A percentile compares a stretch with the other conserved stretches of the same genome.
These are phyloP conservation scores for Tachystola acroxantha DNA, from an alignment of 2,888 invertebrate species.

Conservation along the genomic window DNA sequence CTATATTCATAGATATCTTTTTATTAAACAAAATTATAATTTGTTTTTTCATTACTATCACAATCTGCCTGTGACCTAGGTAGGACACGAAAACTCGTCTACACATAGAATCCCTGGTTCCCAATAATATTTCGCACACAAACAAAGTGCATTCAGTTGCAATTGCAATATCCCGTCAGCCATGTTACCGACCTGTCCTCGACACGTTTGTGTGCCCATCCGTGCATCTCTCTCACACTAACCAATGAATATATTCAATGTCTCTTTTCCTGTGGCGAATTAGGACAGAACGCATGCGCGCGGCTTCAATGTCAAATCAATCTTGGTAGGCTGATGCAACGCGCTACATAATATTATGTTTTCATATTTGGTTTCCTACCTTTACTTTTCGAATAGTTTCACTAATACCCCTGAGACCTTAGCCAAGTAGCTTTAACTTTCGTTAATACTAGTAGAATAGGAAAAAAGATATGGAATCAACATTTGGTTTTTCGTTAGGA, in stretches of 20 bases:
- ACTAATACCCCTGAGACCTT: too few relatives aligned
- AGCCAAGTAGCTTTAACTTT: too few relatives aligned
- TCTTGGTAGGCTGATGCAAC: conserved; percentile 71
- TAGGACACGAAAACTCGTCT: too few relatives aligned
- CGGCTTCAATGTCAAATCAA: conserved; percentile 76
- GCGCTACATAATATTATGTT: conserved; percentile 25
- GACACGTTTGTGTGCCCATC: conserved; percentile 32
- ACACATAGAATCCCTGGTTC: conserved; percentile 6
- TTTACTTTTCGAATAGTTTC: not conserved
- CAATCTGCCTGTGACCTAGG: too few relatives aligned
- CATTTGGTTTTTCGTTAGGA: too few relatives aligned
- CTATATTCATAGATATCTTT: too few relatives aligned
- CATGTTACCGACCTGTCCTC: conserved; percentile 59
- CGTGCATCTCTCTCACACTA: conserved; percentile 36
- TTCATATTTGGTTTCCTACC: too few relatives aligned
- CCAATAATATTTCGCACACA: conserved; percentile 28
- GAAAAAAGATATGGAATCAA: too few relatives aligned
- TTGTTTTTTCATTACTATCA: too few relatives aligned
- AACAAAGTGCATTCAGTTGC: conserved; percentile 44
- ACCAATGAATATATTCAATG: conserved; percentile 24
- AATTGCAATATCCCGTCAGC: conserved; percentile 64
- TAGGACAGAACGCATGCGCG: conserved; percentile 75
- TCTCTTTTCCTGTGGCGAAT: conserved; percentile 55
- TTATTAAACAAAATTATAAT: too few relatives aligned
- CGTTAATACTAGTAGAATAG: too few relatives aligned